Percentiles rank a stretch among this genome's conserved stretches.
Conservation (phyloP, 2,888 invertebrate species). For the Apoda limacodes region DNA sequence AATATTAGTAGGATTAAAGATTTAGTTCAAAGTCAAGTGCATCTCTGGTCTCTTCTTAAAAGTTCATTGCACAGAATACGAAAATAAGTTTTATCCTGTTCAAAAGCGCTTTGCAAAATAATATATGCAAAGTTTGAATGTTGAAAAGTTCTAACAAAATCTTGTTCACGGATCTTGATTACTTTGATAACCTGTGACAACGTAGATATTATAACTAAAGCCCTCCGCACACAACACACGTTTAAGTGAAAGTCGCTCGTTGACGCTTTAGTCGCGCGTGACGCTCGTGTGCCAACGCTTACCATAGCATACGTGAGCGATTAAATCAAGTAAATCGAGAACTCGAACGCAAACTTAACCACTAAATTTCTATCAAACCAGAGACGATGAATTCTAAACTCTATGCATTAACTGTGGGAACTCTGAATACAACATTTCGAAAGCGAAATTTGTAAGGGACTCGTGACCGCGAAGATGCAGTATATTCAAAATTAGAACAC, state of each 20-base stretch:
- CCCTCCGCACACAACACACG: constrained; percentile 33
- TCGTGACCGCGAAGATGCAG: constrained; percentile 15
- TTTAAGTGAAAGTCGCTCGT: constrained; percentile 37
- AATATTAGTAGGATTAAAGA: too few species aligned
- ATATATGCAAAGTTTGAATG: too few species aligned
- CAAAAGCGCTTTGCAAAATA: too few species aligned
- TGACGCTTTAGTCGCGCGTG: constrained; percentile 32
- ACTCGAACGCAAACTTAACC: constrained; percentile 19
- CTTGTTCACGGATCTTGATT: too few species aligned
- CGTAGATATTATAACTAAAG: constrained; percentile 24
- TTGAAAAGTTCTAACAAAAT: too few species aligned
- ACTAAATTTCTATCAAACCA: constrained; percentile 21
- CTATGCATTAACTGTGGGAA: constrained; percentile 23
- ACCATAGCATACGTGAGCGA: constrained; percentile 42
- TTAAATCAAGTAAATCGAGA: constrained; percentile 39
- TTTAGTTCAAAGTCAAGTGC: too few species aligned
- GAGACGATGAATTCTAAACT: constrained; percentile 27
- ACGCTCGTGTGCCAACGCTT: constrained; percentile 40
- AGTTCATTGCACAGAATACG: too few species aligned
- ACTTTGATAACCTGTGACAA: constrained; percentile 42
- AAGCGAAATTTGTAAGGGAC: constrained; percentile 12
- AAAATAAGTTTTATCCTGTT: too few species aligned
- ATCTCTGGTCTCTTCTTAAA: too few species aligned
- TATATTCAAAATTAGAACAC: constrained; percentile 39
- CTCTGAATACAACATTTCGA: constrained; percentile 19